Evolutionary conservation across 1,140 invertebrate genomes (phyloP).

Genomic region (Nebria ingens): DNA sequence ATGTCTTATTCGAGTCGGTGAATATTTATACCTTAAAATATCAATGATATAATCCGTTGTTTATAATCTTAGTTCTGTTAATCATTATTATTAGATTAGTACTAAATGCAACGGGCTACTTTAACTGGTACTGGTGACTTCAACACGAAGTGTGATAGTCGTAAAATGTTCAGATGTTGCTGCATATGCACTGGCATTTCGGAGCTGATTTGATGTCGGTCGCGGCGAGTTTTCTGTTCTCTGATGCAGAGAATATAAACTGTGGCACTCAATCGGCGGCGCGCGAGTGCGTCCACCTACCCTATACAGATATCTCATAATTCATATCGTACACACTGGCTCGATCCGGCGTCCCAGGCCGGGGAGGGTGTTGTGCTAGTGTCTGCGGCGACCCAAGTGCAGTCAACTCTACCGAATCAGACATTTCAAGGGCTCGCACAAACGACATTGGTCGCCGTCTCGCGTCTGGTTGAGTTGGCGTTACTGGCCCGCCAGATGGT

Average conservation of each 20-base stretch:
- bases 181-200: neutral
- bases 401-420: slow-evolving; percentile 68
- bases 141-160: neutral
- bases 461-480: slow-evolving; percentile 26
- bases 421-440: slow-evolving; percentile 83
- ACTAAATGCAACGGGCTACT: neutral
- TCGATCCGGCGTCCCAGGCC: slow-evolving; percentile 62
- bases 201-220: neutral
- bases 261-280: slow-evolving; percentile 27
- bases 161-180: neutral
- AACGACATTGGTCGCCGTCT: slow-evolving; percentile 78
- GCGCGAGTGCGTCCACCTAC: slow-evolving; percentile 33
- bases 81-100: neutral
- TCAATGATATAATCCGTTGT: too few species aligned
- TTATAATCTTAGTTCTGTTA: too few species aligned
- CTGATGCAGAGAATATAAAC: slow-evolving; percentile 31
- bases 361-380: slow-evolving; percentile 27
- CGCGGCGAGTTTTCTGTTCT: slow-evolving; percentile 18
- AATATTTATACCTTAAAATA: too few species aligned
- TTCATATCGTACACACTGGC: slow-evolving; percentile 90
- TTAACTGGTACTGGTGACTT: neutral
- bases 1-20: too few species aligned
- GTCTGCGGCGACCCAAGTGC: slow-evolving; percentile 20
- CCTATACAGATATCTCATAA: slow-evolving; percentile 87
- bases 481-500: slow-evolving; percentile 29